Evolutionary conservation across 1,140 invertebrate genomes (phyloP).

Genomic region (Cydia amplana): DNA sequence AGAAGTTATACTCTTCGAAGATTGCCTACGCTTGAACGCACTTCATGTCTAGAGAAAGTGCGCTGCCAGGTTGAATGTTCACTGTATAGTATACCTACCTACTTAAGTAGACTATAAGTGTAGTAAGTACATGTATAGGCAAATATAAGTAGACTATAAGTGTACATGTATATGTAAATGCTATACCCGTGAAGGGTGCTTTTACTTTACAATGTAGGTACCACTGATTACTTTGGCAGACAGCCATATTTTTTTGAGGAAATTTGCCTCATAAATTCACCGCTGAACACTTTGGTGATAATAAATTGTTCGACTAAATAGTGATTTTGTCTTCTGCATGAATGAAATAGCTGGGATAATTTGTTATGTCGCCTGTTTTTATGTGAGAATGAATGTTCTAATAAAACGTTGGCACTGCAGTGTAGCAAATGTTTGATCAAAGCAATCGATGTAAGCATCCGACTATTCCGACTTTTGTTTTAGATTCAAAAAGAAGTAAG

Average conservation of each 20-base stretch:
- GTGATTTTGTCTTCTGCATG: slow-evolving; percentile 12
- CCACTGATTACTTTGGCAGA: slow-evolving; percentile 45
- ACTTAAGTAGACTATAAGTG: slow-evolving; percentile 21
- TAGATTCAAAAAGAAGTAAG: neutral
- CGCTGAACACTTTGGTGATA: slow-evolving; percentile 24
- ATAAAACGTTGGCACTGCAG: neutral
- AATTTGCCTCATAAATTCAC: slow-evolving; percentile 30
- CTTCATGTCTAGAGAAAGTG: slow-evolving; percentile 49
- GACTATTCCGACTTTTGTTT: neutral
- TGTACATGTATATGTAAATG: neutral
- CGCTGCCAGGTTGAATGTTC: neutral
- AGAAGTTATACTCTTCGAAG: slow-evolving; percentile 38
- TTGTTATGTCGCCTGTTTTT: neutral
- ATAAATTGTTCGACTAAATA: slow-evolving; percentile 26
- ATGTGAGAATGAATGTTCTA: neutral
- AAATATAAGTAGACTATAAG: too few species aligned
- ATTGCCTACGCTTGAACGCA: slow-evolving; percentile 55
- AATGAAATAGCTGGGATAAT: slow-evolving; percentile 2
- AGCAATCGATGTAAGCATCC: neutral
- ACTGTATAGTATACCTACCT: slow-evolving; percentile 8
- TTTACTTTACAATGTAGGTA: slow-evolving; percentile 45
- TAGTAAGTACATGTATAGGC: slow-evolving; percentile 5
- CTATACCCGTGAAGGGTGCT: slow-evolving; percentile 48
- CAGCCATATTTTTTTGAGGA: slow-evolving; percentile 45
- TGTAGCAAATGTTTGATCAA: slow-evolving; percentile 1